These are phyloP conservation scores for Olivierus martensii DNA, from an alignment of 1,140 invertebrate genomes.

Conservation along the genomic window DNA sequence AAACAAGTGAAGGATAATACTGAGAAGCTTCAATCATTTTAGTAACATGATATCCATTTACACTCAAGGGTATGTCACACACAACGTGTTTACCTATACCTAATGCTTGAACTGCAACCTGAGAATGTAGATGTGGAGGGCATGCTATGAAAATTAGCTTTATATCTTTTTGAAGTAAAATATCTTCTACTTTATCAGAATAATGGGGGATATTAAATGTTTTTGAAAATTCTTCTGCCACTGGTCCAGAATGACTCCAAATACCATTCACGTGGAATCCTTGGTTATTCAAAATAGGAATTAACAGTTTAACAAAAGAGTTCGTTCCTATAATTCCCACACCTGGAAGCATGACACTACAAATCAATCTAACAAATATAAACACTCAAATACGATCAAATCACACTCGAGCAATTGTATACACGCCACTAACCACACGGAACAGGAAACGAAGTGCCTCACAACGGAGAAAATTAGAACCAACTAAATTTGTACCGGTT, in stretches of 20 bases:
- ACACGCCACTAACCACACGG: no score
- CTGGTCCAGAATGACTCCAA: constrained; percentile 73
- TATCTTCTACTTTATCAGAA: constrained; percentile 87
- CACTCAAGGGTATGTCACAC: constrained; percentile 81
- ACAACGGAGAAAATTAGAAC: no score
- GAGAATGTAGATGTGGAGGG: constrained; percentile 83
- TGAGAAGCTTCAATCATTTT: constrained; percentile 77
- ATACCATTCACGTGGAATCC: constrained; percentile 67
- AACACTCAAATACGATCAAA: no score
- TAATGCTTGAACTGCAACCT: constrained; percentile 89
- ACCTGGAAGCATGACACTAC: constrained; percentile 54
- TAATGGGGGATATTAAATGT: constrained; percentile 76
- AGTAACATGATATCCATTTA: constrained; percentile 66
- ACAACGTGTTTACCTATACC: constrained; percentile 96
- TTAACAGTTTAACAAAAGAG: constrained; percentile 68
- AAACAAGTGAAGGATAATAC: constrained; percentile 90
- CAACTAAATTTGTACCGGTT: no score
- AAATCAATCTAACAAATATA: no score
- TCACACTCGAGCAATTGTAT: no score
- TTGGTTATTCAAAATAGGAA: constrained; percentile 78
- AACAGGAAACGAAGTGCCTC: no score
- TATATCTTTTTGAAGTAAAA: constrained; percentile 83
- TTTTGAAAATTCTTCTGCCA: constrained; percentile 61
- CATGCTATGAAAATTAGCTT: constrained; percentile 88
- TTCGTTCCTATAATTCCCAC: constrained; percentile 91